These are phyloP conservation scores for Anaspis maculata DNA, from an alignment of 2,888 invertebrate genomes.

Conservation along the genomic window DNA sequence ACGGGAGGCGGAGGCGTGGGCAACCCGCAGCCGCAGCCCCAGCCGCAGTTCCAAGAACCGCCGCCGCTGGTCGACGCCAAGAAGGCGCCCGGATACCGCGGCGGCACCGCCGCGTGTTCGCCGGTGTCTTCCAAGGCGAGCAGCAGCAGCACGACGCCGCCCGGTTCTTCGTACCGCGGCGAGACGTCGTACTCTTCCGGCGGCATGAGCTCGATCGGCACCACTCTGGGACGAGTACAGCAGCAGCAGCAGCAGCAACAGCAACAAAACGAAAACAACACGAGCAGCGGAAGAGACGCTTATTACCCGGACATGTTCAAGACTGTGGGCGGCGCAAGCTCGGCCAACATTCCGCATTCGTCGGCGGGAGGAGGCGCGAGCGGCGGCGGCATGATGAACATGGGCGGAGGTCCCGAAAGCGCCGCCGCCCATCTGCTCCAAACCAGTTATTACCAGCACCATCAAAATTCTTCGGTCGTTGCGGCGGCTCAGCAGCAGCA, in stretches of 20 bases:
- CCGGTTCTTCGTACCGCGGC: conserved; percentile 34
- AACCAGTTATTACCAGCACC: conserved; percentile 31
- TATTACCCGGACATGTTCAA: conserved; percentile 28
- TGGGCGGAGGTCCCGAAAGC: no score
- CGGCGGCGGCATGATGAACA: conserved; percentile 42
- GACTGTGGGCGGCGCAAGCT: no score
- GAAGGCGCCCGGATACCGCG: conserved; percentile 87
- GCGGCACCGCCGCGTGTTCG: conserved; percentile 67
- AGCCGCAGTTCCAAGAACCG: conserved; percentile 48
- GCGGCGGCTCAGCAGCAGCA: no score
- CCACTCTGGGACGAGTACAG: conserved; percentile 29
- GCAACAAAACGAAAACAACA: not conserved
- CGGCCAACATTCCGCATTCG: conserved; percentile 14
- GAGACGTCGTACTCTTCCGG: conserved; percentile 23
- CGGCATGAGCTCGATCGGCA: conserved; percentile 27
- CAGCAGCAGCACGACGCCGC: conserved; percentile 49
- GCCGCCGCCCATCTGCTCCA: conserved; percentile 33
- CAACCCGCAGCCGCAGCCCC: conserved; percentile 33
- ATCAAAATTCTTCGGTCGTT: conserved; percentile 15
- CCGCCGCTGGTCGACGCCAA: conserved; percentile 69
- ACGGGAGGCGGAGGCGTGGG: conserved; percentile 31
- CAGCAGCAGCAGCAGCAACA: not conserved
- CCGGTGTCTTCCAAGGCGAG: conserved; percentile 60
- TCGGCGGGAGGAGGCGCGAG: no score
- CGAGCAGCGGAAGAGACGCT: conserved; percentile 9